phyloP scores from a whole-genome alignment of 2,888 invertebrate species.

The Microctonus hyperodae region DNA sequence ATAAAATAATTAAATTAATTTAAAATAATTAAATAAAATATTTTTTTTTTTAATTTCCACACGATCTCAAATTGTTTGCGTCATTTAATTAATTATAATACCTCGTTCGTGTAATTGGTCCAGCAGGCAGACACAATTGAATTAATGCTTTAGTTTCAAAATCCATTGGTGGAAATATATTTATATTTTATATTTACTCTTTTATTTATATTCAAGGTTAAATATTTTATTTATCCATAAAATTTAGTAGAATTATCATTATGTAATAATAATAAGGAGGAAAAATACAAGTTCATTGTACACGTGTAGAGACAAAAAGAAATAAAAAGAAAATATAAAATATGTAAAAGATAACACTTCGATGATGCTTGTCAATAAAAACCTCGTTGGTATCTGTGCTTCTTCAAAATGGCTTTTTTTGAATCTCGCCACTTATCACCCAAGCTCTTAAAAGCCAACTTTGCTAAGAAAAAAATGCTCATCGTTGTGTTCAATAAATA shows the following conservation, averaged over 20 bases:
- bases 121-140: conserved; percentile 50
- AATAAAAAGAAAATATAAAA: conserved; percentile 6
- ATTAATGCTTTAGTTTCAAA: conserved; percentile 55
- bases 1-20: conserved; percentile 10
- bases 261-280: background rate
- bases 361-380: conserved; percentile 43
- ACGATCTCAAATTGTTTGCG: too few relatives aligned
- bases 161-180: conserved; percentile 44
- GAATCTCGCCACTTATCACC: conserved; percentile 48
- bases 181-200: background rate
- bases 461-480: conserved; percentile 53
- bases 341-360: background rate
- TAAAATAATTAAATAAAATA: too few relatives aligned
- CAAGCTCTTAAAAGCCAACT: conserved; percentile 47
- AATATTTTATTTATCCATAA: background rate
- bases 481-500: conserved; percentile 36
- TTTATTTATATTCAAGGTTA: conserved; percentile 3
- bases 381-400: conserved; percentile 53
- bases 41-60: background rate
- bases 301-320: background rate
- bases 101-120: conserved; percentile 52
- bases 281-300: background rate
- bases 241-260: conserved; percentile 20
- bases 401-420: conserved; percentile 46
- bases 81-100: too few relatives aligned